Conservation (phyloP, 2,888 invertebrate species). For the Hofmannophila pseudospretella region DNA sequence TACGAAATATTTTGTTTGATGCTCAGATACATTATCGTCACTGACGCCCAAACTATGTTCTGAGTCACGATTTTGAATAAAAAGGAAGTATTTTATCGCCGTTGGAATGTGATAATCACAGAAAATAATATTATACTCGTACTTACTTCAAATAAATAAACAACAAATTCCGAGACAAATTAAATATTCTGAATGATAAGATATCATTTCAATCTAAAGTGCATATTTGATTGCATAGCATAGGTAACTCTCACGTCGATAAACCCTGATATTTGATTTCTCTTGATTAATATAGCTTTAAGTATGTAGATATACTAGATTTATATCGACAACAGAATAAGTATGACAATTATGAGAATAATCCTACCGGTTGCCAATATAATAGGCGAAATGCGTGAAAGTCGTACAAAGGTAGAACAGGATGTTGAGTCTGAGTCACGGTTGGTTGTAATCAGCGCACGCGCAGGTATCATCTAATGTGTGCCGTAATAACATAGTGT, state of each 20-base stretch:
- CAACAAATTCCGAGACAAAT: conserved; percentile 22
- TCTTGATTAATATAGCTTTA: too few species aligned
- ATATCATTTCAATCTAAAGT: background rate
- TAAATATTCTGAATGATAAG: background rate
- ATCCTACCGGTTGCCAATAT: too few species aligned
- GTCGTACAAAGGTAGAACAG: conserved; percentile 60
- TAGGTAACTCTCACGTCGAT: too few species aligned
- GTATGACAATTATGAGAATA: background rate
- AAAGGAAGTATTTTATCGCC: conserved; percentile 34
- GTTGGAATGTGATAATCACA: conserved; percentile 33
- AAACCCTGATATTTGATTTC: background rate
- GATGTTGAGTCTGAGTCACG: conserved; percentile 59
- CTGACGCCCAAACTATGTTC: conserved; percentile 23
- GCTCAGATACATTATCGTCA: conserved; percentile 29
- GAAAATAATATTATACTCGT: conserved; percentile 34
- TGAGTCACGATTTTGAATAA: conserved; percentile 41
- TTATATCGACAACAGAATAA: too few species aligned
- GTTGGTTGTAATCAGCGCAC: conserved; percentile 53
- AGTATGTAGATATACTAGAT: too few species aligned
- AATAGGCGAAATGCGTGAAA: conserved; percentile 45
- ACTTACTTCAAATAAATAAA: conserved; percentile 24
- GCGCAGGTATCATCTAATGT: conserved; percentile 59
- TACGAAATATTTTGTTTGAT: conserved; percentile 35
- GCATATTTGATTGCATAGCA: background rate
- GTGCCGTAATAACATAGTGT: conserved; percentile 41